Base-by-base conservation (phyloP, 2,797 vertebrate genomes). In the Labroides dimidiatus region DNA sequence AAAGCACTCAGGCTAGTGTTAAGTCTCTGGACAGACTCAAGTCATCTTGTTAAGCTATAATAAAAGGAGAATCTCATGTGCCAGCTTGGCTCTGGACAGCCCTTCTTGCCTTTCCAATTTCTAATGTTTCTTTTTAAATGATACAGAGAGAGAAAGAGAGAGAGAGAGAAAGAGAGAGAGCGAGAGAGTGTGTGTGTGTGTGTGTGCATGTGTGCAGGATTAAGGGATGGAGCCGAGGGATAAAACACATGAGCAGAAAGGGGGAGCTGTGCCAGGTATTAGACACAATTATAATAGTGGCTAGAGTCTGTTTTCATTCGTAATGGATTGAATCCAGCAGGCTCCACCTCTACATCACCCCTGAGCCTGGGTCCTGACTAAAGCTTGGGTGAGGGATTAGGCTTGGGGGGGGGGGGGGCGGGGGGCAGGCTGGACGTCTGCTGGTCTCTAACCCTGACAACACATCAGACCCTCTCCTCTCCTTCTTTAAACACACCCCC, bases 271-370 rank as follows among this genome's bases (percentile, higher is more conserved):
- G 80, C 80, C 78, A 80, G 59, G 76, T 81, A 75, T 86, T 88
- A 84, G 79, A 84, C 72, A 80, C 87, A 87, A 86, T 89, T 91
- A 86, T 86, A 85, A 90, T 81, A 79, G 82, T 69, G 82, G 72
- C 84, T 77, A 56, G 80, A 55, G 70, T 81, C 67, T 83, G 75
- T 89, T 82, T 84, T 84, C 72, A 80, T 79, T 85, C 72, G 57
- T 78, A 60, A 65, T 84, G 54, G 77, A 81, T 84, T 81, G 77
- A 81, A 88, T 83, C 72, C 81, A 72, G 43, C 16, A 11, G 37
- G 54, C 63, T 80, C 44, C 64, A 75, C 64, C 60, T 68, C 61
- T 6, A 30, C 52, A 42, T 77, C 80, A 70, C 71, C 75, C 52
- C 37, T 0, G 36, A 20, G 52, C 50, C 54, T 53, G 5, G 15